Base-by-base conservation (phyloP, 2,797 vertebrate genomes). In the Eutrigla gurnardus region DNA sequence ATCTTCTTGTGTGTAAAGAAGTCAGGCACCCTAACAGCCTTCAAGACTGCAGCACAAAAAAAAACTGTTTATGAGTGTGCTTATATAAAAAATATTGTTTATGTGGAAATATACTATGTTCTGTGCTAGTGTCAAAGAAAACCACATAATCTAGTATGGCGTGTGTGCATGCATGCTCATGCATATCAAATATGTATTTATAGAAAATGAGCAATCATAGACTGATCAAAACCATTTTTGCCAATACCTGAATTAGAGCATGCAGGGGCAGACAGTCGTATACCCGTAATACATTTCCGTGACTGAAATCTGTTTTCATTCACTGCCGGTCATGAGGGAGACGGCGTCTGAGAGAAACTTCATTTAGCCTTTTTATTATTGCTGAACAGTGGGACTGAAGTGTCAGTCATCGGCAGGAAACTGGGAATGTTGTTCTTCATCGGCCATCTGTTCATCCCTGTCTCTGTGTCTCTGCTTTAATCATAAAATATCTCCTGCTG, bases 381-480 rank as follows among this genome's bases (percentile, higher is more conserved):
- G 2, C 46, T 70, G 39, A 43, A 14, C 47, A 61, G 59, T 35
- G 52, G 32, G 40, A 47, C 55, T 53, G 55, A 77, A 35, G 39
- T 75, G 73, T 77, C 78, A 70, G 39, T 68, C 71, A 65, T 70
- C 13, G 4, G 65, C 35, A 66, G 43, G 47, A 86, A 80, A 37
- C 49, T 58, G 49, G 32, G 32, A 75, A 58, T 59, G 35, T 43
- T 73, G 11, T 42, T 78, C 67, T 66, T 43, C 52, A 59, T 67
- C 36, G 81, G 72, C 47, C 73, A 83, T 79, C 71, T 81, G 61
- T 54, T 79, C 57, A 8, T 55, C 37, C 3, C 35, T 43, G 33
- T 67, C 9, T 70, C 32, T 77, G 18, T 25, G 25, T 25, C 47
- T 57, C 53, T 39, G 33, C 40, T 74, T 70, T 61, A 72, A 64